Base-by-base conservation (phyloP, 2,797 vertebrate species). In the Zalophus californianus region DNA sequence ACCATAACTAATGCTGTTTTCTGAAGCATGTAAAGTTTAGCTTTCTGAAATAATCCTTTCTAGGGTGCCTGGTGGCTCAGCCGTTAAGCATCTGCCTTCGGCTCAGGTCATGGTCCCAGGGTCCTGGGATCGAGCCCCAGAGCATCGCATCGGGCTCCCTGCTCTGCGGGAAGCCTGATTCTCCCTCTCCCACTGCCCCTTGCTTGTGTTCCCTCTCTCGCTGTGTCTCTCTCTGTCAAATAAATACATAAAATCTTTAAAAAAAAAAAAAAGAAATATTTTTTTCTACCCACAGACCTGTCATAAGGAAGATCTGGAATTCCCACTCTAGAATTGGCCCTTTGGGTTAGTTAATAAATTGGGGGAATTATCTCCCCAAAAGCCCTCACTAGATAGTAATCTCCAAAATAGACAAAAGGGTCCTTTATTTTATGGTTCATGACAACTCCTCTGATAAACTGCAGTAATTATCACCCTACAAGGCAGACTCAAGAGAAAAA, bases 401-500 rank as follows among this genome's bases (percentile, higher is more conserved):
- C n/a, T 86, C 54, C 78, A 32, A 35, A 68, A 66, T 66, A 62
- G 27, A 70, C 35, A 29, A 72, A 78, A 54, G 32, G 54, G 5
- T 25, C 20, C 27, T 75, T 62, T 50, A 41, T 52, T 66, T 66
- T 9, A 48, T 48, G 50, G 9, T 83, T 87, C 14, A 32, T 27
- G n/a, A 52, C 50, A 62, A 64, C 72, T 96, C 77, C 73, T 78
- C 50, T 79, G n/a, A 87, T 44, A 66, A 79, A 16, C 62, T 52
- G 58, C 6, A 64, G 35, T 25, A n/a, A 93, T 66, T n/a, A 93
- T 83, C 70, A 83, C 18, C 58, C 77, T 10, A 1, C 48, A 62
- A 84, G 62, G 18, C 90, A 90, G 44, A 73, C 9, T 64, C 48
- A 95, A 79, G 90, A 87, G 29, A 78, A 84, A 96, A 79, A 48